Conservation (phyloP, 2,113 vertebrate species). For the Campylorhamphus procurvoides region DNA sequence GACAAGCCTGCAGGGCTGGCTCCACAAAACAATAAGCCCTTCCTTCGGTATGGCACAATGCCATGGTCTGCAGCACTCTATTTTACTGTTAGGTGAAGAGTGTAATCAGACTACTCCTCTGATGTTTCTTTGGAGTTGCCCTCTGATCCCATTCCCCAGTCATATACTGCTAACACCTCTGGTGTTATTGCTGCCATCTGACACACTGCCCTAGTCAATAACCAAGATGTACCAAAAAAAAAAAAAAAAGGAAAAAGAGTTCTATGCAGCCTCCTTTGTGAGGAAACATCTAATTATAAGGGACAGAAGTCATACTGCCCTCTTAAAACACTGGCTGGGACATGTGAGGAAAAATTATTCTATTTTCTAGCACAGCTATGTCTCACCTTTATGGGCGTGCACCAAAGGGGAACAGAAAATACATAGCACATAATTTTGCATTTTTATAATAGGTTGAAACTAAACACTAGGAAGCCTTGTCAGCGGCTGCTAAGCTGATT, state of each 20-base stretch:
- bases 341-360: slow-evolving; percentile 43
- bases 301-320: not conserved
- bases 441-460: slow-evolving; percentile 81
- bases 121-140: not conserved
- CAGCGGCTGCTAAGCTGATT: slow-evolving; percentile 83
- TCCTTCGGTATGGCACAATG: not conserved
- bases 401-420: slow-evolving; percentile 69
- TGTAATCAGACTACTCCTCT: not conserved
- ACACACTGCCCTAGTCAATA: not conserved
- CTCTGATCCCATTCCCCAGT: not conserved
- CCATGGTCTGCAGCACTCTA: not conserved
- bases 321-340: slow-evolving; percentile 12
- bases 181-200: not conserved
- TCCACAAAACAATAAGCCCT: not conserved
- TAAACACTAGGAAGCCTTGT: slow-evolving; percentile 82
- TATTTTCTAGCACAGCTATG: slow-evolving; percentile 52
- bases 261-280: not conserved
- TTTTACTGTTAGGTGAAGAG: not conserved
- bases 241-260: not conserved
- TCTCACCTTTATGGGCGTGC: slow-evolving; percentile 71
- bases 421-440: slow-evolving; percentile 76
- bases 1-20: not conserved
- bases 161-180: not conserved
- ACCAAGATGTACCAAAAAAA: not conserved
- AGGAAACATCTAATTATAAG: slow-evolving; percentile 39